Evolutionary conservation across 2,888 invertebrate species (phyloP).

Genomic region (Argyresthia albistria): DNA sequence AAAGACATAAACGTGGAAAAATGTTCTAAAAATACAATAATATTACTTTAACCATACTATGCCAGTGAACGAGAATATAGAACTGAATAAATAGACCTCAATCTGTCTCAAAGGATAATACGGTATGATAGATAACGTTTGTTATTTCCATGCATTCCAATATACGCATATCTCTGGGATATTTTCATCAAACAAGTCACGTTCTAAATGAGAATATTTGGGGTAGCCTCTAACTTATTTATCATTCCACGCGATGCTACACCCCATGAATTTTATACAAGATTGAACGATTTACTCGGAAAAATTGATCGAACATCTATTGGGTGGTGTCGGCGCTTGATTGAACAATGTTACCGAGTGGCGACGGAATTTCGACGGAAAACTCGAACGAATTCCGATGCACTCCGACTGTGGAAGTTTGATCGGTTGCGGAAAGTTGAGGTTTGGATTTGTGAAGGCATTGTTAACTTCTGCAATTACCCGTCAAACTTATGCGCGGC

Average conservation of each 20-base stretch:
- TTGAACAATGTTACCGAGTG: constrained; percentile 37
- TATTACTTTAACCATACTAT: too few relatives aligned
- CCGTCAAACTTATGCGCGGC: too few relatives aligned
- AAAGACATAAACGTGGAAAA: too few relatives aligned
- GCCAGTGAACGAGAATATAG: too few relatives aligned
- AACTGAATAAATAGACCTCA: constrained; percentile 8
- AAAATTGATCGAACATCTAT: constrained; percentile 70
- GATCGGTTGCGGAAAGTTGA: too few relatives aligned
- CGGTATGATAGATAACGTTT: constrained; percentile 53
- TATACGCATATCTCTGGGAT: constrained; percentile 53
- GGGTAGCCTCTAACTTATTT: constrained; percentile 67
- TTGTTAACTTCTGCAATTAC: background rate
- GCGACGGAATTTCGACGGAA: constrained; percentile 1
- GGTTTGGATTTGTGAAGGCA: background rate
- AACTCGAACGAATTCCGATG: background rate
- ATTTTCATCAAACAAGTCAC: constrained; percentile 67
- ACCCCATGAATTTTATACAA: constrained; percentile 72
- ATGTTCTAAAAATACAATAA: too few relatives aligned
- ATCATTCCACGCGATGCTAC: constrained; percentile 67
- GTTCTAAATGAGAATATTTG: constrained; percentile 73
- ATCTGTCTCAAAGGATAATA: constrained; percentile 33
- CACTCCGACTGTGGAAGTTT: background rate
- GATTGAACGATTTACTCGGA: constrained; percentile 70
- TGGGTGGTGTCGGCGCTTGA: constrained; percentile 56
- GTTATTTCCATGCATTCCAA: constrained; percentile 46